Evolutionary conservation across 2,888 invertebrate species (phyloP).

Genomic region (Pseudanteris insignis): DNA sequence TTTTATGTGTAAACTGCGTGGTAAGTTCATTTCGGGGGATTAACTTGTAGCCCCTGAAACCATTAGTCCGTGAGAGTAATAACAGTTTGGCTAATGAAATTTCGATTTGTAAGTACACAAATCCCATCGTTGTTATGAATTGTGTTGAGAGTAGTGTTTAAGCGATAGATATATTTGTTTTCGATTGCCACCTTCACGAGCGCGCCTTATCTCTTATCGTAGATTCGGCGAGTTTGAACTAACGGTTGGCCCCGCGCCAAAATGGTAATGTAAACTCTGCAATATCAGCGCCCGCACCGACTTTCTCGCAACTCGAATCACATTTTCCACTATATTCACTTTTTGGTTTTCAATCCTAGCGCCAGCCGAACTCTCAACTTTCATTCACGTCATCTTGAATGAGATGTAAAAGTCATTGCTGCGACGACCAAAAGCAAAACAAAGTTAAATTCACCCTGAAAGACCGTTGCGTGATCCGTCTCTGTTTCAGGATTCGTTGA

Average conservation of each 20-base stretch:
- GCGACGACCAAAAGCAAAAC: conserved; percentile 7
- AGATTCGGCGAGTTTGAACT: conserved; percentile 35
- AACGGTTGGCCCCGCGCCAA: conserved; percentile 40
- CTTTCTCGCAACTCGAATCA: conserved; percentile 42
- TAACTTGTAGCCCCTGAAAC: conserved; percentile 17
- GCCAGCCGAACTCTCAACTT: conserved; percentile 36
- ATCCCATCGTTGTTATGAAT: conserved; percentile 29
- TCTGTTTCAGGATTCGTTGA: too few species aligned
- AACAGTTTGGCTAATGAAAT: conserved; percentile 22
- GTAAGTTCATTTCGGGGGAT: conserved; percentile 2
- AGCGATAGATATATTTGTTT: conserved; percentile 25
- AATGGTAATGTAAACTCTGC: conserved; percentile 45
- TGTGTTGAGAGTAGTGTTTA: conserved; percentile 21
- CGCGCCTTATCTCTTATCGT: conserved; percentile 41
- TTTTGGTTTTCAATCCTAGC: conserved; percentile 41
- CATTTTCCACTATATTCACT: conserved; percentile 43
- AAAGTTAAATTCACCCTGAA: conserved; percentile 5
- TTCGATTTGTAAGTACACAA: conserved; percentile 30
- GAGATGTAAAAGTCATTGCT: conserved; percentile 30
- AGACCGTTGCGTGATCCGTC: background rate
- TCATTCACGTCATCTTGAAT: conserved; percentile 36
- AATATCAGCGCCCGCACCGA: conserved; percentile 29
- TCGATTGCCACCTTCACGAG: conserved; percentile 21
- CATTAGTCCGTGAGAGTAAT: conserved; percentile 10
- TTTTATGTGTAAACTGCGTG: conserved; percentile 1